Percentiles rank a stretch among this genome's conserved stretches.
These are phyloP conservation scores for Kryptolebias ocellatus DNA, from an alignment of 2,797 vertebrate genomes.

Conservation along the genomic window DNA sequence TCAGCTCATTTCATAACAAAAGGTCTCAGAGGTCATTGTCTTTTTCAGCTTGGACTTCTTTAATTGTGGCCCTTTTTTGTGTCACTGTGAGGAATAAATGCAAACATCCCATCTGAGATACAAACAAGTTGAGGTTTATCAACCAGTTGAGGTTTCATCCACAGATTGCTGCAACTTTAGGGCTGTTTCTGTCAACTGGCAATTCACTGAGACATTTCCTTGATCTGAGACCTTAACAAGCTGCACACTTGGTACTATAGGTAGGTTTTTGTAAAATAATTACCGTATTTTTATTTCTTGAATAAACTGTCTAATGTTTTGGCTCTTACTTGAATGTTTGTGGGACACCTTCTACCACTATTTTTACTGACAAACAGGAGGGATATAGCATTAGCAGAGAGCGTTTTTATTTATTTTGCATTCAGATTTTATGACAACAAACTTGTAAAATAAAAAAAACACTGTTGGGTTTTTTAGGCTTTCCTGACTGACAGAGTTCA, in stretches of 20 bases:
- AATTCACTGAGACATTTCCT: background rate
- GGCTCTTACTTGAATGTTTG: too few species aligned
- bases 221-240: constrained; percentile 10
- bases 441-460: background rate
- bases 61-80: background rate
- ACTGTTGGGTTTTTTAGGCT: background rate
- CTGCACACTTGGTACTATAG: background rate
- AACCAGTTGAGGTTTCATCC: constrained; percentile 4
- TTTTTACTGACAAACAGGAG: too few species aligned
- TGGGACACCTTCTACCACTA: too few species aligned
- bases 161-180: constrained; percentile 5
- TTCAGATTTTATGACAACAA: background rate
- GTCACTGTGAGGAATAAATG: background rate
- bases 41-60: background rate
- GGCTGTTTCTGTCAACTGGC: background rate
- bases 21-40: background rate
- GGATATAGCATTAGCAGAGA: too few species aligned
- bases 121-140: too few species aligned
- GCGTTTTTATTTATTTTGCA: too few species aligned
- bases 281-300: too few species aligned
- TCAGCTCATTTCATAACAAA: background rate
- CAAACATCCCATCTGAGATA: background rate
- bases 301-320: too few species aligned
- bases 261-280: background rate
- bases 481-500: background rate